Evolutionary conservation across 2,113 vertebrate genomes (phyloP).

Genomic region (Prunella fulvescens): DNA sequence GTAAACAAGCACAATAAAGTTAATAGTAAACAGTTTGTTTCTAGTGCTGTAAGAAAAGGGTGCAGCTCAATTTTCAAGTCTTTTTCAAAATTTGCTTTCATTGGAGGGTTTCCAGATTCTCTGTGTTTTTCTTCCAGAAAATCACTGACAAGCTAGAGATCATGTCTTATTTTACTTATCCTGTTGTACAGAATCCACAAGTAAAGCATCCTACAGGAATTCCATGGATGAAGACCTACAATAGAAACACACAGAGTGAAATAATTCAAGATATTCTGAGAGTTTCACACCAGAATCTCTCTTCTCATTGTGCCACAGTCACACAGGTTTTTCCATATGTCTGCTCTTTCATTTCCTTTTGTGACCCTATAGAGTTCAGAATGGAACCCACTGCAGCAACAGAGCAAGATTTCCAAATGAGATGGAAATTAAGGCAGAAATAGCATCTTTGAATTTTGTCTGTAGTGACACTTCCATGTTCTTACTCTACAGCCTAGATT

Average conservation of each 20-base stretch:
- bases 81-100: not conserved
- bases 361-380: not conserved
- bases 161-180: not conserved
- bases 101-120: not conserved
- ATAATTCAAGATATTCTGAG: not conserved
- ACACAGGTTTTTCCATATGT: not conserved
- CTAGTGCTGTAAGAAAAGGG: not conserved
- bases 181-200: not conserved
- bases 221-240: not conserved
- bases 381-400: fast-evolving
- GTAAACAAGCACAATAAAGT: slow-evolving; percentile 35
- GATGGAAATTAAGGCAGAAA: not conserved
- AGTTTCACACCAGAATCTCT: not conserved
- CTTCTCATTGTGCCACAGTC: not conserved
- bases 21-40: not conserved
- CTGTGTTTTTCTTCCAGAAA: slow-evolving; percentile 6
- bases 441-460: not conserved
- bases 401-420: not conserved
- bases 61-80: not conserved
- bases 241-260: not conserved
- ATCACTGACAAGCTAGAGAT: not conserved
- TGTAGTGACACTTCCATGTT: not conserved
- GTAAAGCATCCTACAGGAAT: not conserved
- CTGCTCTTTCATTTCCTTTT: not conserved
- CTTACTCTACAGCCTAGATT: not conserved